phyloP scores from a whole-genome alignment of 2,797 vertebrate genomes.

The Pseudomugil gertrudae region DNA sequence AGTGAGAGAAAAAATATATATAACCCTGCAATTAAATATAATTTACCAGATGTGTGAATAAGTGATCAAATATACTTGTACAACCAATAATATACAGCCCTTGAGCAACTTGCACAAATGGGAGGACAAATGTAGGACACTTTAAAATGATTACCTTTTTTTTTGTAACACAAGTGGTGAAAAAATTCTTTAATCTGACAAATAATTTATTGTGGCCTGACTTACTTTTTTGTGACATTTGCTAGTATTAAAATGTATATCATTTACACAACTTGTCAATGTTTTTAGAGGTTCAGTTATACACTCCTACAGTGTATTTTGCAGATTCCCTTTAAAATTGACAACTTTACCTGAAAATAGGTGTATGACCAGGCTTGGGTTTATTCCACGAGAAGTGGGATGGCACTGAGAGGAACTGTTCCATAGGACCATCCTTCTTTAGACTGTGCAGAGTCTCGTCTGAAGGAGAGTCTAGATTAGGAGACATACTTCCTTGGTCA shows the following conservation, averaged over 20 bases:
- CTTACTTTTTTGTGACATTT: background rate
- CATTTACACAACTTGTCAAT: background rate
- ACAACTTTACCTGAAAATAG: slow-evolving; percentile 93
- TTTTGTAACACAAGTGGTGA: no score
- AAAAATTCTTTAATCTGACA: background rate
- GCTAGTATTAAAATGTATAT: background rate
- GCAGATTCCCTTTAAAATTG: background rate
- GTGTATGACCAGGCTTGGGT: slow-evolving; percentile 97
- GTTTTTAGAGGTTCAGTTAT: background rate
- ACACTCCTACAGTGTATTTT: background rate
- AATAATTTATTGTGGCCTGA: background rate
- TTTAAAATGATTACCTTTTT: background rate
- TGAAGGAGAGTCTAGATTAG: slow-evolving; percentile 88
- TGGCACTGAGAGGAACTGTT: slow-evolving; percentile 97
- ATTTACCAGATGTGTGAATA: no score
- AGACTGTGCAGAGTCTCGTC: slow-evolving; percentile 88
- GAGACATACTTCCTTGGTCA: slow-evolving; percentile 88
- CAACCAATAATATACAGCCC: no score
- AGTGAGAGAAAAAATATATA: no score
- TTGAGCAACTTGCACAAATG: background rate
- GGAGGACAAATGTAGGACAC: background rate
- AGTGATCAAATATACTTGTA: no score
- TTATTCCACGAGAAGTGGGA: slow-evolving; percentile 99
- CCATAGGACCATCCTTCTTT: slow-evolving; percentile 92
- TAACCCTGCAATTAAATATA: no score